Evolutionary conservation across 2,797 vertebrate genomes (phyloP), one percentile per base, ranked within the genome.

Genomic region (Poecilia picta): DNA sequence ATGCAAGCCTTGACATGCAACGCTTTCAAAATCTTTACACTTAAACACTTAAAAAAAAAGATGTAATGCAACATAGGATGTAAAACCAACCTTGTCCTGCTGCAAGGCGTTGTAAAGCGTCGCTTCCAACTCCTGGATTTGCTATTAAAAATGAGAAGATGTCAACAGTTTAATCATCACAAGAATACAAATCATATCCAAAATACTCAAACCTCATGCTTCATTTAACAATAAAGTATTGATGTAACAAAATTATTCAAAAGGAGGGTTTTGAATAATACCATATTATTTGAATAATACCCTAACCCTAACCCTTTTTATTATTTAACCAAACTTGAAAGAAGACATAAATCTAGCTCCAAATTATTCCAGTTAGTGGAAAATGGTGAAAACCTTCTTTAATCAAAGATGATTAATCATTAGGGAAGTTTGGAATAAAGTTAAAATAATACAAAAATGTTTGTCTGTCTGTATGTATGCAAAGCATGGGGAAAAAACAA

Each of bases 111-210:
- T 99, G 95, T 99, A 99, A 89, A 99, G 93, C 4, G 98, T 99
- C 33, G 98, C 98, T 90, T 99, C 98, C 94, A 99, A 94, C 89
- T 99, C 98, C 93, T 99, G 98, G 95, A 99, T 99, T 97, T 98
- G 98, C 98, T 99, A 95, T 93, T 78, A 79, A 94, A 55, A 39
- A 28, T 85, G 3, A 79, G 57, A 71, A 55, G 72, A 55, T 18
- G 11, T 1, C 33, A 8, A 41, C 10, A 51, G 5, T 78, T 70
- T 70, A 36, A 8, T 16, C 28, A 25, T 73, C 39, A 68, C 2
- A 80, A 25, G 12, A 23, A 64, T 8, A 71, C n/a, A 55, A 43
- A 18, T 23, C 31, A 79, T 74, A 75, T n/a, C 0, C 8, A 76
- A 74, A 41, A 72, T 16, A 0, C 2, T 31, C 25, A 55, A 73